Percentiles rank a stretch among this genome's conserved stretches.
Evolutionary conservation across 2,113 vertebrate species (phyloP).

Genomic region (Chlorodrepanis virens): DNA sequence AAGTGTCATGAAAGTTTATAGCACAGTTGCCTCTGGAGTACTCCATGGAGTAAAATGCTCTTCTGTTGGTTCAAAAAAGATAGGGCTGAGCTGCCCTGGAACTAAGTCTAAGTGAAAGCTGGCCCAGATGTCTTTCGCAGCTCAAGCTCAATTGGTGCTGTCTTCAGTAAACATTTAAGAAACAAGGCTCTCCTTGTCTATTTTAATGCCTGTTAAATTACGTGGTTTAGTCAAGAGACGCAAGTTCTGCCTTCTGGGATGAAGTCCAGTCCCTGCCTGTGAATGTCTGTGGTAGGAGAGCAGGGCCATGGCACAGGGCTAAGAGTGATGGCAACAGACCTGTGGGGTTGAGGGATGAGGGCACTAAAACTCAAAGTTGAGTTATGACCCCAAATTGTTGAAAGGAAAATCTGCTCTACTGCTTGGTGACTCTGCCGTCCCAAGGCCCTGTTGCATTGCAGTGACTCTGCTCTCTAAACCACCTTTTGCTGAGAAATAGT

Average conservation of each 20-base stretch:
- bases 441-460: not conserved
- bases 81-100: not conserved
- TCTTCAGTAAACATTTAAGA: conserved; percentile 13
- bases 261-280: not conserved
- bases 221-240: not conserved
- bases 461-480: not conserved
- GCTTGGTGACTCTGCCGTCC: not conserved
- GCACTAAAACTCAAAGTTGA: not conserved
- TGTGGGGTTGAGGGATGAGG: not conserved
- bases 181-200: not conserved
- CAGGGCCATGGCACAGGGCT: not conserved
- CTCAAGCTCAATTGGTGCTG: not conserved
- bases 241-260: not conserved
- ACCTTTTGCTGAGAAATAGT: not conserved
- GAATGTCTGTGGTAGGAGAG: not conserved
- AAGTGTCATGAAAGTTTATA: conserved; percentile 43
- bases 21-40: not conserved
- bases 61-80: conserved; percentile 16
- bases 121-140: not conserved
- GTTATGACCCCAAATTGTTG: not conserved
- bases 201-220: not conserved
- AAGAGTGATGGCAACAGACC: not conserved
- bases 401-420: not conserved
- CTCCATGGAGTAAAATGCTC: not conserved
- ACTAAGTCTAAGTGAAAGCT: not conserved